These are phyloP conservation scores for Luperina nickerlii DNA, from an alignment of 2,888 invertebrate genomes.

Conservation along the genomic window DNA sequence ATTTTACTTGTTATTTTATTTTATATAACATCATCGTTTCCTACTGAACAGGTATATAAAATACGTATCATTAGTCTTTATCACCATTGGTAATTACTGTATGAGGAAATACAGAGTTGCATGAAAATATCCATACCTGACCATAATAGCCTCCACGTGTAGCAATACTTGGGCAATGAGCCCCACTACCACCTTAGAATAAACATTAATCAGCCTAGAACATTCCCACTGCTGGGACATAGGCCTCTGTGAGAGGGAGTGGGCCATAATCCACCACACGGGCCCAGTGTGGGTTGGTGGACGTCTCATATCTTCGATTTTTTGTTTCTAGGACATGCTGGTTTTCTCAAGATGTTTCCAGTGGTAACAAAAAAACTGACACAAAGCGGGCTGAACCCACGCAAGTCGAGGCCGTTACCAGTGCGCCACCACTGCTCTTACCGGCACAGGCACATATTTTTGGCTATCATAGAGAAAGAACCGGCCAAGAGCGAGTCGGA, in stretches of 20 bases:
- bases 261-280: neutral
- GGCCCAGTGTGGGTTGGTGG: neutral
- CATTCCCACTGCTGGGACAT: neutral
- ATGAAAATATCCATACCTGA: neutral
- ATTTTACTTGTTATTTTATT: conserved; percentile 18
- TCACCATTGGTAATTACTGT: neutral
- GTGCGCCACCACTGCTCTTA: neutral
- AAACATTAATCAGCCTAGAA: neutral
- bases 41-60: neutral
- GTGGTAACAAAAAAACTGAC: neutral
- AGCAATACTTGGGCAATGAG: neutral
- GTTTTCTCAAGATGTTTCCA: neutral
- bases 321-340: neutral
- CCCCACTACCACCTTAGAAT: neutral
- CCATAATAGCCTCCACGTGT: neutral
- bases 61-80: neutral
- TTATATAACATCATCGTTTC: neutral
- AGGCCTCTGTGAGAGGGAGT: too few relatives aligned
- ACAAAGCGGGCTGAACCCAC: neutral
- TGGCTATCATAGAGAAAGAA: too few relatives aligned
- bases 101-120: neutral
- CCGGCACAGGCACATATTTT: neutral
- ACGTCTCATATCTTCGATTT: neutral
- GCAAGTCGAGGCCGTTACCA: neutral
- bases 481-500: too few relatives aligned